Conservation (phyloP, 2,113 vertebrate genomes). For the Rallus limicola region DNA sequence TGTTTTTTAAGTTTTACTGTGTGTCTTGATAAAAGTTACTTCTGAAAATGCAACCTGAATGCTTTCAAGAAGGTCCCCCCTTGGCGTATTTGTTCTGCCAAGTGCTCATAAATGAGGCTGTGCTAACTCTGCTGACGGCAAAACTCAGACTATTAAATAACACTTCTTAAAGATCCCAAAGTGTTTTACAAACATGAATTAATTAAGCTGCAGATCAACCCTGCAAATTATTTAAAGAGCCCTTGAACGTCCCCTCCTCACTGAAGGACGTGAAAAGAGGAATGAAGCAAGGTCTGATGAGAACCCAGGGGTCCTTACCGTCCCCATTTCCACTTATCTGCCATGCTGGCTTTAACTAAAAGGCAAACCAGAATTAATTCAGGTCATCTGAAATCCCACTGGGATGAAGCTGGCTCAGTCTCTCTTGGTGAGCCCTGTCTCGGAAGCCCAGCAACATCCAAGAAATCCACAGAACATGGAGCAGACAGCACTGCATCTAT, state of each 20-base stretch:
- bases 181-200: background rate
- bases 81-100: background rate
- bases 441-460: background rate
- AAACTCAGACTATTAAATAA: background rate
- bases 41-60: background rate
- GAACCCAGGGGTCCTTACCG: background rate
- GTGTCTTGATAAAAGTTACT: background rate
- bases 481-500: background rate
- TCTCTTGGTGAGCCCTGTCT: background rate
- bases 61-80: background rate
- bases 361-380: background rate
- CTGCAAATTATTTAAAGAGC: background rate
- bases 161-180: background rate
- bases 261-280: background rate
- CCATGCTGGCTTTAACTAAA: background rate
- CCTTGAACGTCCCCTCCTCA: background rate
- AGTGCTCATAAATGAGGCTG: background rate
- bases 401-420: background rate
- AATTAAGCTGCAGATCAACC: constrained; percentile 14
- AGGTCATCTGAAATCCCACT: background rate
- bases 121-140: background rate
- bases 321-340: background rate
- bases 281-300: background rate
- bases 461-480: background rate
- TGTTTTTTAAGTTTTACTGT: background rate